These are phyloP conservation scores for Chamaea fasciata DNA, from an alignment of 2,113 vertebrate genomes.

Conservation along the genomic window DNA sequence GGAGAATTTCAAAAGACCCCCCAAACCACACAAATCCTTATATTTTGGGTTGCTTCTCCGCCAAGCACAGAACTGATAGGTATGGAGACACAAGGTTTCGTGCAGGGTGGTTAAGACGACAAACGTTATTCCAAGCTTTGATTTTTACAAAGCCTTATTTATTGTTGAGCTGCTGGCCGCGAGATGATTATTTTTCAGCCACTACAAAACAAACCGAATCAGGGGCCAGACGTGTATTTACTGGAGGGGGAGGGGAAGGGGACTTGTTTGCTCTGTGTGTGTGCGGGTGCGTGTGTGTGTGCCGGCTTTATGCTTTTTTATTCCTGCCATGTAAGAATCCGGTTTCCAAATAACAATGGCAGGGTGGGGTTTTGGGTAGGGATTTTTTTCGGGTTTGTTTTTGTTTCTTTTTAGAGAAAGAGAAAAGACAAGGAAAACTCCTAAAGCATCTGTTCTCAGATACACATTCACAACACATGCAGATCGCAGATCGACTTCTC, in stretches of 20 bases:
- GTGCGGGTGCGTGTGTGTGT: background rate
- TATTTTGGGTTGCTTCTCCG: background rate
- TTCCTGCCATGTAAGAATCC: conserved; percentile 17
- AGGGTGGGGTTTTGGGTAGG: background rate
- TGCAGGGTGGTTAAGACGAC: background rate
- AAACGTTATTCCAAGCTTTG: background rate
- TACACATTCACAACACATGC: background rate
- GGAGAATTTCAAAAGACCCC: background rate
- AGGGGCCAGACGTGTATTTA: conserved; percentile 48
- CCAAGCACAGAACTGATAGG: background rate
- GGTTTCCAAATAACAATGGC: conserved; percentile 26
- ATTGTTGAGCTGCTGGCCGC: background rate
- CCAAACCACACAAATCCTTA: background rate
- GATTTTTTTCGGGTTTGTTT: background rate
- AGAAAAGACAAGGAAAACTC: background rate
- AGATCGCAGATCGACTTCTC: background rate
- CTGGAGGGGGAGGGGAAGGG: conserved; percentile 29
- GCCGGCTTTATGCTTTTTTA: background rate
- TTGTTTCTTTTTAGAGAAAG: background rate
- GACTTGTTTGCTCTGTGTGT: conserved; percentile 38
- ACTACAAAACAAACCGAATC: conserved; percentile 42
- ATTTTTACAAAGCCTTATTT: background rate
- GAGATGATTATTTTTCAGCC: conserved; percentile 49
- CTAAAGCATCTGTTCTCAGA: background rate
- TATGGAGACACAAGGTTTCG: background rate